Conservation (phyloP, 2,888 invertebrate genomes). For the Subacronicta megacephala region DNA sequence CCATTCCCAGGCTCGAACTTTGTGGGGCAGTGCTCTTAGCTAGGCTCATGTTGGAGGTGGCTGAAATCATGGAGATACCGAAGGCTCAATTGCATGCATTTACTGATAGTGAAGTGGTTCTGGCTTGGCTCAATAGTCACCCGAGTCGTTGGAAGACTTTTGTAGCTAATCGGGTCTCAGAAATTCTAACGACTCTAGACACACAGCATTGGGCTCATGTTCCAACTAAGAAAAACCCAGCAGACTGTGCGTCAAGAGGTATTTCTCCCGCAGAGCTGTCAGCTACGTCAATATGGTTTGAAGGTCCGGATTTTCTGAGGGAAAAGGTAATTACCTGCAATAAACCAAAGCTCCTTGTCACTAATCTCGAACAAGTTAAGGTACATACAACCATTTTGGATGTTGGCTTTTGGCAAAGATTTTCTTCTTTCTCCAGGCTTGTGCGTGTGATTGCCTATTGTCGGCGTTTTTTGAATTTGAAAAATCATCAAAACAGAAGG, state of each 20-base stretch:
- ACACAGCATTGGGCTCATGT: no score
- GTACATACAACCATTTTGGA: slow-evolving; percentile 4
- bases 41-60: slow-evolving; percentile 33
- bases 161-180: no score
- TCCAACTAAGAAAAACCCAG: no score
- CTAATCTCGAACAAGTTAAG: not conserved
- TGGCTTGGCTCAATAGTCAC: slow-evolving; percentile 12
- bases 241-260: no score
- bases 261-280: no score
- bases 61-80: slow-evolving; percentile 16
- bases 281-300: no score
- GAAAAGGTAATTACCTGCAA: no score
- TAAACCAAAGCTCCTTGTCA: no score
- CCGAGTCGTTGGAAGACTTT: no score
- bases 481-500: no score
- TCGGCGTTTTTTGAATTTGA: not conserved
- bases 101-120: slow-evolving; percentile 8
- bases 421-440: not conserved
- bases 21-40: slow-evolving; percentile 43
- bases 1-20: slow-evolving; percentile 43
- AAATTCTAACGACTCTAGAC: no score
- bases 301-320: no score
- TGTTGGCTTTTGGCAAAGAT: slow-evolving; percentile 24
- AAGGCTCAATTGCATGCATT: slow-evolving; percentile 1
- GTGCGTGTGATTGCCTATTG: not conserved